Evolutionary conservation across 2,797 vertebrate species (phyloP).

Genomic region (Loriculus beryllinus): DNA sequence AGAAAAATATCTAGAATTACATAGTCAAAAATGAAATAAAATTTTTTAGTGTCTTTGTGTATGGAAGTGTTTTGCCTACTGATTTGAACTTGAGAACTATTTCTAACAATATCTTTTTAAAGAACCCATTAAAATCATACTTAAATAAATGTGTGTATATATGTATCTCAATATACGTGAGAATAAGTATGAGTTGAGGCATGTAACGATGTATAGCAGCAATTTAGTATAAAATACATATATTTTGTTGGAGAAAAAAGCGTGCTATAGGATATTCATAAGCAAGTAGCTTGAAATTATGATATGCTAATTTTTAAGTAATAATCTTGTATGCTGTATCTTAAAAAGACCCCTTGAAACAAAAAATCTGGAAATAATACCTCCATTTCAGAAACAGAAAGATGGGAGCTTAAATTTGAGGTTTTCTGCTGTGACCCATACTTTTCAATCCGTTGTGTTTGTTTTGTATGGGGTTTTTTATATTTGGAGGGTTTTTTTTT

Average conservation of each 20-base stretch:
- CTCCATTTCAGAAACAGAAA: not conserved
- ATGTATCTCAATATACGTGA: not conserved
- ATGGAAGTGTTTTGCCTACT: not conserved
- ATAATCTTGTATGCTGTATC: not conserved
- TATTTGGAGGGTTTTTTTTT: not conserved
- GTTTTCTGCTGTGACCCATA: not conserved
- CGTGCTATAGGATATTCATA: not conserved
- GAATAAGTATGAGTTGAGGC: not conserved
- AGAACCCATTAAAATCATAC: not conserved
- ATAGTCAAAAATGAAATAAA: not conserved
- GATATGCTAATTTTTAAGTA: not conserved
- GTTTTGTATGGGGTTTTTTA: not conserved
- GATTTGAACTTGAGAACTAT: not conserved
- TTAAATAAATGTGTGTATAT: not conserved
- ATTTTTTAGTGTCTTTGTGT: not conserved
- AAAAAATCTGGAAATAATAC: not conserved
- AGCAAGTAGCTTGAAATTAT: not conserved
- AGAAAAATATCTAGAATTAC: not conserved
- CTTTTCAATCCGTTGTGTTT: not conserved
- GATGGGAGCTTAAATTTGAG: not conserved
- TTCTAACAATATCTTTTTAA: not conserved
- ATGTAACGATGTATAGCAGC: not conserved
- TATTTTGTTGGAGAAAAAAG: not conserved
- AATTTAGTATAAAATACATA: not conserved
- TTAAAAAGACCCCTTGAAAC: not conserved